phyloP scores from a whole-genome alignment of 2,888 invertebrate genomes.

The Drosophila kanekoi region DNA sequence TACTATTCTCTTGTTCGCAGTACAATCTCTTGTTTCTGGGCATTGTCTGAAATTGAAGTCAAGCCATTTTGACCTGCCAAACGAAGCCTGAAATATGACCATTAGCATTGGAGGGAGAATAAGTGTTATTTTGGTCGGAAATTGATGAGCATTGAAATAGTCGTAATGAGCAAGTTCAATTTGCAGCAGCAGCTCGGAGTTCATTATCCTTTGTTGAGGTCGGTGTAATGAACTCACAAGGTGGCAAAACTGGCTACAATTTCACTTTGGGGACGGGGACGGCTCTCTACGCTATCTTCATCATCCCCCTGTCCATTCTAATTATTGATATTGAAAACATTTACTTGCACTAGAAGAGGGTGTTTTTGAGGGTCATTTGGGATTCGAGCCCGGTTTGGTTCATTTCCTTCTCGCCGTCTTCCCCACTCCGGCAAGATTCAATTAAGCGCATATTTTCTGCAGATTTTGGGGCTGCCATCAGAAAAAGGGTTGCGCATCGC shows the following conservation, averaged over 20 bases:
- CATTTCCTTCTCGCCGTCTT: background rate
- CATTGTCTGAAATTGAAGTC: background rate
- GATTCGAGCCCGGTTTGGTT: constrained; percentile 16
- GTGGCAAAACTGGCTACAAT: constrained; percentile 62
- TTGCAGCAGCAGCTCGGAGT: constrained; percentile 41
- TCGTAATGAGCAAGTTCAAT: constrained; percentile 57
- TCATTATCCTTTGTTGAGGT: constrained; percentile 65
- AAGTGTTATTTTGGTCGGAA: constrained; percentile 46
- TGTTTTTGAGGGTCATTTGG: constrained; percentile 51
- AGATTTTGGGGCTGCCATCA: constrained; percentile 48
- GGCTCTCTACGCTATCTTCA: background rate
- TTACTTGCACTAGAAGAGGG: constrained; percentile 38
- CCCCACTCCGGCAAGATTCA: constrained; percentile 28
- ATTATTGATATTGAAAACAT: constrained; percentile 77
- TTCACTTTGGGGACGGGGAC: constrained; percentile 18
- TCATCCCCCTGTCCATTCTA: constrained; percentile 21
- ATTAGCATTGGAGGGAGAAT: constrained; percentile 39
- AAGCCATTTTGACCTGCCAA: constrained; percentile 13
- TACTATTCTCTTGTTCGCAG: too few species aligned
- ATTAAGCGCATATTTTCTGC: constrained; percentile 73
- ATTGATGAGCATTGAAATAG: constrained; percentile 64
- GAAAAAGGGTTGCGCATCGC: constrained; percentile 40
- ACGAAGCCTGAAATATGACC: constrained; percentile 22
- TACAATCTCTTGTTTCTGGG: too few species aligned
- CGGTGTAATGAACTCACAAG: constrained; percentile 73